Conservation (phyloP, 2,888 invertebrate species). For the Dicranocentrus wangi region DNA sequence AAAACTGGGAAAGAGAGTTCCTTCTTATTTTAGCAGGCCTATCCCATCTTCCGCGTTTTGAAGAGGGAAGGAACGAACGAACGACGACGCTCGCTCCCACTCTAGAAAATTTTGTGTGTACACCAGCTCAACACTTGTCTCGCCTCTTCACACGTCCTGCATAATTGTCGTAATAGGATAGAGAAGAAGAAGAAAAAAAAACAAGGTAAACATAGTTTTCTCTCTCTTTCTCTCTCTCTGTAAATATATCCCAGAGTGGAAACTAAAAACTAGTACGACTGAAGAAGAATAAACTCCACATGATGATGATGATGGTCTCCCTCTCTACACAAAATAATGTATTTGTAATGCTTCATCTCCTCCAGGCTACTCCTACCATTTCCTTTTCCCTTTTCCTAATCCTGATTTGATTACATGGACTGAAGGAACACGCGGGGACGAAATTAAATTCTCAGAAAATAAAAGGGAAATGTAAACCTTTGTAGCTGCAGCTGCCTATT, state of each 20-base stretch:
- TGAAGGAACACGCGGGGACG: slow-evolving; percentile 26
- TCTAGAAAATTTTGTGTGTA: not conserved
- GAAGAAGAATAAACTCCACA: not conserved
- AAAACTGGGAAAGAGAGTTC: not conserved
- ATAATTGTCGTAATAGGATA: slow-evolving; percentile 43
- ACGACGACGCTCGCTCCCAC: not conserved
- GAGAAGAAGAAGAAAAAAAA: not conserved
- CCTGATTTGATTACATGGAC: slow-evolving; percentile 60
- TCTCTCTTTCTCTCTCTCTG: not conserved
- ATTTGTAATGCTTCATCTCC: slow-evolving; percentile 1
- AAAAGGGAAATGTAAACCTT: slow-evolving; percentile 47
- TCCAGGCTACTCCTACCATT: slow-evolving; percentile 38
- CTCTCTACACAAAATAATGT: not conserved
- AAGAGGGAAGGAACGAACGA: not conserved
- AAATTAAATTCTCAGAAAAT: slow-evolving; percentile 63
- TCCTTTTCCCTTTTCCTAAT: slow-evolving; percentile 40
- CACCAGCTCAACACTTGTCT: not conserved
- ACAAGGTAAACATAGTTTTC: slow-evolving; percentile 11
- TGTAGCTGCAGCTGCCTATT: slow-evolving; percentile 23
- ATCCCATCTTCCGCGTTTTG: not conserved
- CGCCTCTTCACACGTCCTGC: slow-evolving; percentile 9
- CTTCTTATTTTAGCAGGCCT: not conserved
- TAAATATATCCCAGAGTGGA: not conserved
- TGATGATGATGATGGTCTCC: not conserved
- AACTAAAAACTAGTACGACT: too few species aligned